phyloP scores from a whole-genome alignment of 1,140 invertebrate genomes.

The Calycopis cecrops region DNA sequence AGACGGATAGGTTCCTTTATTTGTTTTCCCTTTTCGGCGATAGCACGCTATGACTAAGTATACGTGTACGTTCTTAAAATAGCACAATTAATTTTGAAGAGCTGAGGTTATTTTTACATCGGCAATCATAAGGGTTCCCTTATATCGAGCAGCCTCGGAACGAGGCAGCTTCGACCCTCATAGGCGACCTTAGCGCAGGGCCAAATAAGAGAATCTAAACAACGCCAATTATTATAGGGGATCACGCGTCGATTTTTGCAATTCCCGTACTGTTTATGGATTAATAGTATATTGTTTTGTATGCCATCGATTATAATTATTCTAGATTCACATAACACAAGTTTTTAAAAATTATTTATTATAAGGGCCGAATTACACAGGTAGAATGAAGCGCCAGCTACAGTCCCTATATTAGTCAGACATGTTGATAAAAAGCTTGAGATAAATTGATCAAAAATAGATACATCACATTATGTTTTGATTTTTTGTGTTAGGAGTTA shows the following conservation, averaged over 20 bases:
- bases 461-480: too few relatives aligned
- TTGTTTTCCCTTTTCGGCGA: too few relatives aligned
- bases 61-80: too few relatives aligned
- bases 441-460: too few relatives aligned
- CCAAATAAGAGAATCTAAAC: background rate
- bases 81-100: background rate
- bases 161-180: background rate
- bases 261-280: conserved; percentile 17
- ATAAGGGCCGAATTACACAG: background rate
- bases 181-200: background rate
- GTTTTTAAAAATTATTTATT: background rate
- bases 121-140: conserved; percentile 12
- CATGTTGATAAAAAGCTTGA: too few relatives aligned
- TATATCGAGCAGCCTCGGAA: conserved; percentile 8
- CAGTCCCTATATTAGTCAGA: too few relatives aligned
- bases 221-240: conserved; percentile 5
- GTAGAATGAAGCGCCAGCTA: too few relatives aligned
- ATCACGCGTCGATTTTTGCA: conserved; percentile 17
- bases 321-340: too few relatives aligned
- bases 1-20: too few relatives aligned
- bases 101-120: background rate
- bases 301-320: conserved; percentile 18
- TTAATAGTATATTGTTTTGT: conserved; percentile 25
- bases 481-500: too few relatives aligned
- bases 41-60: too few relatives aligned